Evolutionary conservation across 2,888 invertebrate genomes (phyloP).

Genomic region (Trilocha varians): DNA sequence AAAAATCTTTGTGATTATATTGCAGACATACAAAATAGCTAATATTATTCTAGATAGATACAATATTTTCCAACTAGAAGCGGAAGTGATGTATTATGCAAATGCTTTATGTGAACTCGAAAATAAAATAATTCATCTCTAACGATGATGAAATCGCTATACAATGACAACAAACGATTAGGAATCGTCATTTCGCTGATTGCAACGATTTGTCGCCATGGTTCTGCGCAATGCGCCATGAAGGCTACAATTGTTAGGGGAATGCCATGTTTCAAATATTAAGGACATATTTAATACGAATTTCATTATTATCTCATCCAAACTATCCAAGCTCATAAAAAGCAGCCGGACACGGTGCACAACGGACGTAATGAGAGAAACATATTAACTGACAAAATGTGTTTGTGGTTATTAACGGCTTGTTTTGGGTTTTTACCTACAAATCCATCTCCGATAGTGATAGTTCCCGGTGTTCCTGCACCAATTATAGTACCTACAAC

Average conservation of each 20-base stretch:
- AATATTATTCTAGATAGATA: too few species aligned
- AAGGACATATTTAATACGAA: constrained; percentile 59
- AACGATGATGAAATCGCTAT: neutral
- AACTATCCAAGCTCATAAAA: neutral
- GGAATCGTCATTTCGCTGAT: constrained; percentile 59
- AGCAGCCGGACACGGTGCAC: constrained; percentile 17
- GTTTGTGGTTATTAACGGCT: constrained; percentile 64
- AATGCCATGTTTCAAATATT: constrained; percentile 54
- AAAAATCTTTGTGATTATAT: too few species aligned
- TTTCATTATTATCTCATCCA: constrained; percentile 29
- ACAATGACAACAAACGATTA: constrained; percentile 34
- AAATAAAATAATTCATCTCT: neutral
- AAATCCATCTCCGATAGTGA: constrained; percentile 38
- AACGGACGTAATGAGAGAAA: constrained; percentile 12
- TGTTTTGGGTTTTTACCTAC: constrained; percentile 57
- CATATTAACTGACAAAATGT: constrained; percentile 32
- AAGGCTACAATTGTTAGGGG: constrained; percentile 65
- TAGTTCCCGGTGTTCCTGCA: constrained; percentile 48
- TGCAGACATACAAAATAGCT: neutral
- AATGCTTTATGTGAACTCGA: neutral
- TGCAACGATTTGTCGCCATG: constrained; percentile 63
- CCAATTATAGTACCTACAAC: constrained; percentile 55
- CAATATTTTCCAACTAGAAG: too few species aligned
- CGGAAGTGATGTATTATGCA: too few species aligned
- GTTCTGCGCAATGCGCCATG: constrained; percentile 60